Conservation (phyloP, 2,113 vertebrate genomes). For the Stomatorhinus ivindoensis region DNA sequence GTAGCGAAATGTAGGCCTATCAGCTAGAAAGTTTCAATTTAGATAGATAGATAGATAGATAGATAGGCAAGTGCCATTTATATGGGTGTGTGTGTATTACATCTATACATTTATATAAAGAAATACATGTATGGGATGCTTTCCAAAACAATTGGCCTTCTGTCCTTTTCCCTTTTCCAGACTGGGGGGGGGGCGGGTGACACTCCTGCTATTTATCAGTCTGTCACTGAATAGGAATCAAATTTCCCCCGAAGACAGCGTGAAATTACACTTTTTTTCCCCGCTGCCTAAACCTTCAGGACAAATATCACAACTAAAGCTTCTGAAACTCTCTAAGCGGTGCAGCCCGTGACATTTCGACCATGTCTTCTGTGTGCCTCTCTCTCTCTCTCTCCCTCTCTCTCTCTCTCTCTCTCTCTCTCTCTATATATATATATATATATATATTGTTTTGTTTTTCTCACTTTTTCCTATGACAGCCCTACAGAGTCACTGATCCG, state of each 20-base stretch:
- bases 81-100: neutral
- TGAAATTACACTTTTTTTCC: conserved; percentile 66
- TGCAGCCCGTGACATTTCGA: conserved; percentile 64
- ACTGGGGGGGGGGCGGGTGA: conserved; percentile 54
- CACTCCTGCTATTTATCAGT: conserved; percentile 67
- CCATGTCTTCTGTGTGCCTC: conserved; percentile 52
- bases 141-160: neutral
- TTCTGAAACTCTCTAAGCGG: conserved; percentile 63
- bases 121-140: neutral
- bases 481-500: conserved; percentile 60
- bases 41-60: neutral
- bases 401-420: too few species aligned
- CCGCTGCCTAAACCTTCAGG: conserved; percentile 54
- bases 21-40: neutral
- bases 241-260: conserved; percentile 69
- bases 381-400: too few species aligned
- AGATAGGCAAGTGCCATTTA: neutral
- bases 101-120: too few species aligned
- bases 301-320: conserved; percentile 70
- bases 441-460: conserved; percentile 3
- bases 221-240: conserved; percentile 67
- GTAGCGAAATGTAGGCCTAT: neutral
- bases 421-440: neutral
- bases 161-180: conserved; percentile 47
- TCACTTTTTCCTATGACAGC: conserved; percentile 43